A percentile compares a stretch with the other conserved stretches of the same genome.
Conservation (phyloP, 2,113 vertebrate species). For the Nycticryphes semicollaris region DNA sequence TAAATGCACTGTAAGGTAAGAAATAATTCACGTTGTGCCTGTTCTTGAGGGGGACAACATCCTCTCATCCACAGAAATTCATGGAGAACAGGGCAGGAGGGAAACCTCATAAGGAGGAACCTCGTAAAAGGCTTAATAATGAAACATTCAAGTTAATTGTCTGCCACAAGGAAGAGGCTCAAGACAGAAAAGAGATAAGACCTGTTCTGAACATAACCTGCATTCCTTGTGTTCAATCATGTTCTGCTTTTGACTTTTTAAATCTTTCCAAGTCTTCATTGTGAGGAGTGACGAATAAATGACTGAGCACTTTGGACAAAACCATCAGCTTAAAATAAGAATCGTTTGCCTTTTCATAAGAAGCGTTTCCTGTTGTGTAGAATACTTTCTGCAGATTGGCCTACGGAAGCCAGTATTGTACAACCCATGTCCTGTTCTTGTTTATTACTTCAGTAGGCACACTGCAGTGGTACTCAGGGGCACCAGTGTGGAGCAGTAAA, state of each 20-base stretch:
- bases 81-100: background rate
- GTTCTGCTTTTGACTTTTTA: background rate
- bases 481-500: background rate
- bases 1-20: constrained; percentile 19
- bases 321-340: background rate
- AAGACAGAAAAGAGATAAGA: background rate
- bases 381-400: background rate
- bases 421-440: background rate
- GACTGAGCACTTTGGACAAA: background rate
- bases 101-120: background rate
- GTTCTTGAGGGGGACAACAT: background rate
- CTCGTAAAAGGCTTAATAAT: background rate
- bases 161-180: background rate
- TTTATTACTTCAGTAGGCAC: background rate
- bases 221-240: background rate
- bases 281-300: background rate
- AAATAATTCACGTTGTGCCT: background rate
- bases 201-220: background rate
- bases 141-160: background rate
- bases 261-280: background rate
- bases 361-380: background rate
- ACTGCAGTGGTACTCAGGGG: background rate
- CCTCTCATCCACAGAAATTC: background rate
- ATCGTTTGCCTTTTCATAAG: background rate
- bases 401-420: background rate